A percentile compares a stretch with the other conserved stretches of the same genome.
phyloP scores from a whole-genome alignment of 2,113 vertebrate genomes.

The Bucco capensis region DNA sequence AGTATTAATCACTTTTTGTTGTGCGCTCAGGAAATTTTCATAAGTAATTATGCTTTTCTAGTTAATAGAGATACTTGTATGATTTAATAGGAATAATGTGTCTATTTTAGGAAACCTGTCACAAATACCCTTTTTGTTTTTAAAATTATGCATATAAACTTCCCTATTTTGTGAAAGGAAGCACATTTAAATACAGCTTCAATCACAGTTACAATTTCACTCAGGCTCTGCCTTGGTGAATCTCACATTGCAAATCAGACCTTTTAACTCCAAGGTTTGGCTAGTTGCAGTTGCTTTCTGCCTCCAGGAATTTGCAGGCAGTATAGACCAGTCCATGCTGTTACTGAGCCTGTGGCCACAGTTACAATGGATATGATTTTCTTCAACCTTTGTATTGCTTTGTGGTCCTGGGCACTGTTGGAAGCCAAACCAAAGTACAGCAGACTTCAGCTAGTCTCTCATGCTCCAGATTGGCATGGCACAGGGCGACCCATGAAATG shows the following conservation, averaged over 20 bases:
- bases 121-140: slow-evolving; percentile 34
- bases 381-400: background rate
- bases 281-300: background rate
- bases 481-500: background rate
- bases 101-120: slow-evolving; percentile 48
- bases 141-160: background rate
- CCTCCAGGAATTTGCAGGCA: background rate
- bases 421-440: background rate
- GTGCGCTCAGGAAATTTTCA: slow-evolving; percentile 29
- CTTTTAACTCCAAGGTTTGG: background rate
- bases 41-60: slow-evolving; percentile 25
- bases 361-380: background rate
- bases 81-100: slow-evolving; percentile 40
- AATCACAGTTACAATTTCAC: background rate
- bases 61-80: slow-evolving; percentile 36
- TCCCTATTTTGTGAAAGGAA: background rate
- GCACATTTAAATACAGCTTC: background rate
- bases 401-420: background rate
- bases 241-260: background rate
- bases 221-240: background rate
- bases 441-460: background rate
- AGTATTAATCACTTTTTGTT: background rate
- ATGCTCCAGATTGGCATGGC: background rate
- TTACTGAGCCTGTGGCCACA: background rate
- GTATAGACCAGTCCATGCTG: background rate